phyloP scores from a whole-genome alignment of 2,888 invertebrate genomes.

The Thelaira solivaga region DNA sequence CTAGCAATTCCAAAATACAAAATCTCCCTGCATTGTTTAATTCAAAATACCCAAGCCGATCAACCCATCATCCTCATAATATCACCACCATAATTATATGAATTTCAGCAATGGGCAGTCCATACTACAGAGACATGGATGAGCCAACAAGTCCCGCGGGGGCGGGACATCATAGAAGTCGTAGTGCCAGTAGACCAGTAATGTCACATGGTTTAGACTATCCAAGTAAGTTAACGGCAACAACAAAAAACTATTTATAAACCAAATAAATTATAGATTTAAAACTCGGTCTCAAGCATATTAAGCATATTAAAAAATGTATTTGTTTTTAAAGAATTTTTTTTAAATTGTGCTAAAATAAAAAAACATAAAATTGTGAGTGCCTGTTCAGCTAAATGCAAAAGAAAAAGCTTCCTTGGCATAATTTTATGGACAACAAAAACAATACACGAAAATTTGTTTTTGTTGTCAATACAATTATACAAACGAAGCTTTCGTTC shows the following conservation, averaged over 20 bases:
- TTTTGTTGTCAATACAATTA: too few relatives aligned
- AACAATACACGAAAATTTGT: too few relatives aligned
- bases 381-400: too few relatives aligned
- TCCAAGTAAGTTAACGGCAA: constrained; percentile 77
- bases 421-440: too few relatives aligned
- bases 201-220: constrained; percentile 80
- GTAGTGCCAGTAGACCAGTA: constrained; percentile 87
- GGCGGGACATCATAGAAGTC: constrained; percentile 88
- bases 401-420: too few relatives aligned
- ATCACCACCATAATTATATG: constrained; percentile 78
- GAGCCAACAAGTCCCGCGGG: constrained; percentile 91
- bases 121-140: constrained; percentile 87
- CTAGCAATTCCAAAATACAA: constrained; percentile 67
- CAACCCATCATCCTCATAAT: constrained; percentile 76
- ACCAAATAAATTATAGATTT: neutral
- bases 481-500: too few relatives aligned
- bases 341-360: too few relatives aligned
- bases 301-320: too few relatives aligned
- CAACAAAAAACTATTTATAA: neutral
- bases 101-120: constrained; percentile 80
- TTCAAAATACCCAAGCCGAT: constrained; percentile 56
- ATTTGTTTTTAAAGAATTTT: too few relatives aligned
- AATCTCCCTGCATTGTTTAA: constrained; percentile 70
- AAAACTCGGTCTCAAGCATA: too few relatives aligned
- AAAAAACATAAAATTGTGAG: too few relatives aligned